Base-by-base conservation (phyloP, 2,797 vertebrate genomes). In the Hybognathus amarus region DNA sequence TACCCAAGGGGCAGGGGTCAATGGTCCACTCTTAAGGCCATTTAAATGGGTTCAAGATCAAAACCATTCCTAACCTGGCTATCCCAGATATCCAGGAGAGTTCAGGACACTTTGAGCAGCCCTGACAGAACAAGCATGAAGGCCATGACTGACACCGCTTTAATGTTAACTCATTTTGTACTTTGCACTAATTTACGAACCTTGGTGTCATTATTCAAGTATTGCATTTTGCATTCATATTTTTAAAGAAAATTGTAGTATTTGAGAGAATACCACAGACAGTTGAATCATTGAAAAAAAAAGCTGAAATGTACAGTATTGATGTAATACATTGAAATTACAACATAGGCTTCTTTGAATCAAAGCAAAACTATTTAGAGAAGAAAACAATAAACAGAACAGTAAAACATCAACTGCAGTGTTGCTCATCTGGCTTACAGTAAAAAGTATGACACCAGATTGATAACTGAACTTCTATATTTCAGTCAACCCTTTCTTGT, bases 31-130 rank as follows among this genome's bases (percentile, higher is more conserved):
- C 42, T 83, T 30, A 61, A 24, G 2, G 5, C 52, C 38, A 79
- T 69, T 75, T 80, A 69, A 77, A 36, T 68, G 2, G 33, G 63
- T 64, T 63, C 85, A 83, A 69, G 74, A 74, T 85, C 63, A 82
- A 79, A 75, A n/a, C 45, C 70, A 40, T 79, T 59, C 24, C 1
- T 47, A n/a, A 4, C 15, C 5, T 38, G 15, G 50, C 50, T 30
- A 54, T 63, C 73, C 27, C 47, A 73, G 77, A 77, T 54, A 11
- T 64, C 36, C 18, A 33, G 33, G 24, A 63, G 24, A 66, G 27
- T 52, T 20, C 33, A 5, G 6, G 18, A 61, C 1, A 2, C 3
- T 71, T 61, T 61, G 22, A 73, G 68, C 20, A 22, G 6, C 10
- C 54, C 69, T 71, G 64, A 75, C 22, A 54, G n/a, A 80, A 59